Conservation (phyloP, 2,113 vertebrate species). For the Carlito syrichta region DNA sequence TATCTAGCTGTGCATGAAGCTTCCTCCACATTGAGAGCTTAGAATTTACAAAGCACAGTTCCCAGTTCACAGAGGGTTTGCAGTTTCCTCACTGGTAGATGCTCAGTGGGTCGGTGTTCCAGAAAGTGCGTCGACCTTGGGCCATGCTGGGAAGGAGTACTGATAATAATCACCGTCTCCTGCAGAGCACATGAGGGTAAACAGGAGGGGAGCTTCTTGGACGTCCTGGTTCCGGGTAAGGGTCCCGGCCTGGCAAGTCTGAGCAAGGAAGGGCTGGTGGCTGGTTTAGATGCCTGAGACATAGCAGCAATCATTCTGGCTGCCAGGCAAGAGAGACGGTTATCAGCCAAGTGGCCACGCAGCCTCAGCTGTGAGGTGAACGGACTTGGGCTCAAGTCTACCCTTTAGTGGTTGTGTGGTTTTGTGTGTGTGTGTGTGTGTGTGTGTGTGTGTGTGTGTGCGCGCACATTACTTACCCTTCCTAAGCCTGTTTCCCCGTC, state of each 20-base stretch:
- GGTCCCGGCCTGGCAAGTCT: background rate
- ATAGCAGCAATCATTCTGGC: background rate
- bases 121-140: background rate
- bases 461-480: background rate
- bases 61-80: background rate
- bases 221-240: background rate
- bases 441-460: background rate
- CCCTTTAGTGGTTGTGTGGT: background rate
- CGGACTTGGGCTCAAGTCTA: background rate
- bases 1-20: background rate
- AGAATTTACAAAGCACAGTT: background rate
- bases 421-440: background rate
- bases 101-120: background rate
- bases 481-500: background rate
- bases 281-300: background rate
- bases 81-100: background rate
- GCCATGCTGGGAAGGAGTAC: background rate
- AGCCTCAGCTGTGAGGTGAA: background rate
- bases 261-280: background rate
- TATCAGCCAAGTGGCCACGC: background rate
- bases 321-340: background rate
- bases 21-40: background rate
- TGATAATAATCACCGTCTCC: background rate
- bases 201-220: background rate
- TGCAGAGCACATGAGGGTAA: background rate